These are phyloP conservation scores for Agelastica alni DNA, from an alignment of 2,888 invertebrate species.

Conservation along the genomic window DNA sequence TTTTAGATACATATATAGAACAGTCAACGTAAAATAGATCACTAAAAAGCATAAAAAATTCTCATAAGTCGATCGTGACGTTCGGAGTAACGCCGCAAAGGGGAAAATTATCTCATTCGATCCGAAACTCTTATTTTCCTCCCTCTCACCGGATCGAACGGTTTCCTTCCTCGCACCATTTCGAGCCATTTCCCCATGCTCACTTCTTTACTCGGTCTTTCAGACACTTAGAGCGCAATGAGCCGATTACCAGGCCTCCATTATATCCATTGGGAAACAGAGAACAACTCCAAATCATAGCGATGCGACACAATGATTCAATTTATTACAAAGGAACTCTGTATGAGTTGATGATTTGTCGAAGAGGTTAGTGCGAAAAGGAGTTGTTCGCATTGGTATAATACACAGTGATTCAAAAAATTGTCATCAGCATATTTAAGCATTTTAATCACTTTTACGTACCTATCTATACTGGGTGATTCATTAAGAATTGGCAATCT, in stretches of 20 bases:
- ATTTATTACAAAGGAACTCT: constrained; percentile 38
- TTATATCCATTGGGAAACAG: constrained; percentile 44
- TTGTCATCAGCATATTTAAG: no score
- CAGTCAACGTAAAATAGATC: constrained; percentile 7
- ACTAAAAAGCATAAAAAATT: constrained; percentile 3
- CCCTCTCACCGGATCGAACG: constrained; percentile 42
- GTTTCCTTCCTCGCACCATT: constrained; percentile 54
- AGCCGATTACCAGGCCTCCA: constrained; percentile 48
- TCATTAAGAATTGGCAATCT: no score
- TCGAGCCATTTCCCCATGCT: constrained; percentile 55
- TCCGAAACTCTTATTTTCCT: constrained; percentile 28
- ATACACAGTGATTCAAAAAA: not conserved
- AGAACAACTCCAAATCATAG: constrained; percentile 40
- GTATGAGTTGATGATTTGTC: constrained; percentile 22
- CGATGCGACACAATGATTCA: constrained; percentile 40
- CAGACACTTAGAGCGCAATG: constrained; percentile 51
- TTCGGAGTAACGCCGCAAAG: constrained; percentile 3
- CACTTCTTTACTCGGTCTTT: constrained; percentile 52
- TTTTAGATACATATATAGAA: no score
- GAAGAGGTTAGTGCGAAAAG: constrained; percentile 16
- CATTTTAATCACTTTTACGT: no score
- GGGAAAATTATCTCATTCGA: constrained; percentile 18
- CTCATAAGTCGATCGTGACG: constrained; percentile 1
- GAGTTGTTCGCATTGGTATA: not conserved
- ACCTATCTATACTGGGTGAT: no score